phyloP scores from a whole-genome alignment of 2,888 invertebrate genomes.

The Ditula angustiorana region DNA sequence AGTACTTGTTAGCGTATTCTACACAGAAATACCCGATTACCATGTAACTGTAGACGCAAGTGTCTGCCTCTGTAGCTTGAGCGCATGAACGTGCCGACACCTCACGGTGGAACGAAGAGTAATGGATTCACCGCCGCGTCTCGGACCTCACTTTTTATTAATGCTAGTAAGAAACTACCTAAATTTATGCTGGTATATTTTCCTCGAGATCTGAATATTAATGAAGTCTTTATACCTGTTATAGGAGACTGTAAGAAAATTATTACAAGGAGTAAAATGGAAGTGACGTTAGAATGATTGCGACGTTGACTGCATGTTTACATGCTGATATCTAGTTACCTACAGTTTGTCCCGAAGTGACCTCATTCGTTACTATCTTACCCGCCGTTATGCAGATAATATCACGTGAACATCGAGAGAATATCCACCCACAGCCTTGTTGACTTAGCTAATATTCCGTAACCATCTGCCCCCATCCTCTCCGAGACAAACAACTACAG shows the following conservation, averaged over 20 bases:
- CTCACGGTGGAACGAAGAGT: neutral
- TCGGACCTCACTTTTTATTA: constrained; percentile 4
- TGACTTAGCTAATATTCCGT: neutral
- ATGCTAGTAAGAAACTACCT: neutral
- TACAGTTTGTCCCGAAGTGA: neutral
- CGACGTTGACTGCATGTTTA: neutral
- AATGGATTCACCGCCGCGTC: neutral
- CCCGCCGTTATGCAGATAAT: neutral
- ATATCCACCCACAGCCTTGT: neutral
- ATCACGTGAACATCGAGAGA: neutral
- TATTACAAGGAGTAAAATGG: neutral
- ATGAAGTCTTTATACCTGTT: neutral
- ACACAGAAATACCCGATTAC: neutral
- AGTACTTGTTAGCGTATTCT: neutral
- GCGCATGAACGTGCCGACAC: constrained; percentile 5
- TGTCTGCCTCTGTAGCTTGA: neutral
- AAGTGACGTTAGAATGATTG: neutral
- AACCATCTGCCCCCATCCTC: neutral
- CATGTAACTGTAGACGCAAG: neutral
- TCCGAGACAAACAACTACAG: neutral
- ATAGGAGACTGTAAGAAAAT: neutral
- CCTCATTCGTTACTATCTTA: neutral
- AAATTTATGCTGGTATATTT: neutral
- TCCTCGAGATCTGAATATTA: neutral
- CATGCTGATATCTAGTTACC: neutral